These are phyloP conservation scores for Clanis bilineata DNA, from an alignment of 2,888 invertebrate genomes.

Conservation along the genomic window DNA sequence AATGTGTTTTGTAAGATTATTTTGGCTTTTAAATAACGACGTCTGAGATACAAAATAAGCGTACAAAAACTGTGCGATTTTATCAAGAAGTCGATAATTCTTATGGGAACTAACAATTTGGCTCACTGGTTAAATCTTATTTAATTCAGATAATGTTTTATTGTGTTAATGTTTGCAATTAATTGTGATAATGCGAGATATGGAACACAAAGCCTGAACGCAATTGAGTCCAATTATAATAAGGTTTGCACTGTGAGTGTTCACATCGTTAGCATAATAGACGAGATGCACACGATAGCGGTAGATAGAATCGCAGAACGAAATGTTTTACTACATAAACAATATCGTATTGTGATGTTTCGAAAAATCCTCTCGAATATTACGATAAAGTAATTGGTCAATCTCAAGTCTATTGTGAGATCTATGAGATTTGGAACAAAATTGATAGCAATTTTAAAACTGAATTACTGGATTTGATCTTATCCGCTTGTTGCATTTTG, in stretches of 20 bases:
- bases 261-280: constrained; percentile 75
- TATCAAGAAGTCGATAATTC: constrained; percentile 18
- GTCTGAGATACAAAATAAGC: constrained; percentile 15
- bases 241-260: constrained; percentile 53
- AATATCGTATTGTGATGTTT: not conserved
- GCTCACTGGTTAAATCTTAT: constrained; percentile 17
- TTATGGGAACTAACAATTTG: constrained; percentile 26
- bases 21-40: not conserved
- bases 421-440: not conserved
- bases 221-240: constrained; percentile 69
- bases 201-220: constrained; percentile 63
- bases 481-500: not conserved
- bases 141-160: constrained; percentile 54
- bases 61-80: not conserved
- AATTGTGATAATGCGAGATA: constrained; percentile 55
- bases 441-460: not conserved
- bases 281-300: constrained; percentile 34
- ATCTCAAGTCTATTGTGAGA: not conserved
- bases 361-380: not conserved
- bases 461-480: not conserved
- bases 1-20: not conserved
- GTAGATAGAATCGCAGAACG: constrained; percentile 12
- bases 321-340: constrained; percentile 13
- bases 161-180: constrained; percentile 53
- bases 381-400: not conserved